Evolutionary conservation across 2,113 vertebrate genomes (phyloP).

Genomic region (Lycaon pictus): DNA sequence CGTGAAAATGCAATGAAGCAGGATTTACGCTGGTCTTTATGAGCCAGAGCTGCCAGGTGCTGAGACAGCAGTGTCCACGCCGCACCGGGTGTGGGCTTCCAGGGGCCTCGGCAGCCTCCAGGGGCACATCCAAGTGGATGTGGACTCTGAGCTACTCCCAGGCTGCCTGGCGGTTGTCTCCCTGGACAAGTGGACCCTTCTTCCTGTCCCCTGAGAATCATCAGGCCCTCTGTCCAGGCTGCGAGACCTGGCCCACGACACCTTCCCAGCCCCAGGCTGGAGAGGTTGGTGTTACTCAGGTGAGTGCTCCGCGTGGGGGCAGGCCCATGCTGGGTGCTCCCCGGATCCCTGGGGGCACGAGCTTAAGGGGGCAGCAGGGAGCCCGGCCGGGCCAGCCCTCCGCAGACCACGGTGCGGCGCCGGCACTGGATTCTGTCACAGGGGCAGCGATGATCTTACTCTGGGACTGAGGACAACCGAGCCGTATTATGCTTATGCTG

Average conservation of each 20-base stretch:
- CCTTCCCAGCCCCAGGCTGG: not conserved
- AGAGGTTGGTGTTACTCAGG: not conserved
- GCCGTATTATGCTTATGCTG: accelerated
- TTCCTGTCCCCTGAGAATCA: not conserved
- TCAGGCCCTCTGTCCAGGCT: not conserved
- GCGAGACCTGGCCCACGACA: too few species aligned
- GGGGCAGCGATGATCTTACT: not conserved
- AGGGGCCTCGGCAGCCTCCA: not conserved
- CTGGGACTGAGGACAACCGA: accelerated
- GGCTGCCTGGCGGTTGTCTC: not conserved
- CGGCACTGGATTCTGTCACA: not conserved
- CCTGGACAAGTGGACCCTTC: not conserved
- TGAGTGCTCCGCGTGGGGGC: not conserved
- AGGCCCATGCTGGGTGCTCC: not conserved
- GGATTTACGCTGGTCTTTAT: not conserved
- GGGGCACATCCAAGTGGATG: accelerated
- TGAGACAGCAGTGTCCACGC: accelerated
- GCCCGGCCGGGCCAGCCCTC: not conserved
- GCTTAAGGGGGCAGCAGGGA: accelerated
- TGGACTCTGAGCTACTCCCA: not conserved
- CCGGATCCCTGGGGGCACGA: not conserved
- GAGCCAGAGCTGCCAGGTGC: not conserved
- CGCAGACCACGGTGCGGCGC: accelerated
- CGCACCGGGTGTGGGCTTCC: accelerated
- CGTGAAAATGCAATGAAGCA: not conserved